Evolutionary conservation across 2,113 vertebrate species (phyloP).

Genomic region (Daubentonia madagascariensis): DNA sequence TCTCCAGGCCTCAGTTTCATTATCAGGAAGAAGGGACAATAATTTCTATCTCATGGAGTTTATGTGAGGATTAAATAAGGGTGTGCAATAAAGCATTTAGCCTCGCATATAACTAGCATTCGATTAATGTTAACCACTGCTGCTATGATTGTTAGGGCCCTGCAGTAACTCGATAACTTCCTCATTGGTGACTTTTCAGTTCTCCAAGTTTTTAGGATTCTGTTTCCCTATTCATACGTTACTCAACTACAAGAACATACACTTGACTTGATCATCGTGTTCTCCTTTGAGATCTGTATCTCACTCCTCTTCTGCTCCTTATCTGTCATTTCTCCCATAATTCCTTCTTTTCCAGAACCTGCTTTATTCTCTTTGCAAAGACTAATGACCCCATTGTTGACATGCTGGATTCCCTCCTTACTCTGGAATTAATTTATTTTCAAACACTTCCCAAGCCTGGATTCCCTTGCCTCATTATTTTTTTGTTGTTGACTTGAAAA

Average conservation of each 20-base stretch:
- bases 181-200: background rate
- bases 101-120: background rate
- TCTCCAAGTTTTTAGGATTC: background rate
- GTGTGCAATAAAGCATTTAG: background rate
- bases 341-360: background rate
- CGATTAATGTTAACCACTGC: background rate
- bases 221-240: background rate
- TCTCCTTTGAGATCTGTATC: background rate
- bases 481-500: background rate
- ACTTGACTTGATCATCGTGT: background rate
- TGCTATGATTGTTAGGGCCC: background rate
- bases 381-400: background rate
- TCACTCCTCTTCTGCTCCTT: background rate
- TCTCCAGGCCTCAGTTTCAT: background rate
- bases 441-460: background rate
- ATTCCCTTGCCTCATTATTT: background rate
- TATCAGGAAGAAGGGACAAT: background rate
- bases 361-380: background rate
- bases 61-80: background rate
- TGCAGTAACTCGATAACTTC: background rate
- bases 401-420: background rate
- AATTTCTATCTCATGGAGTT: background rate
- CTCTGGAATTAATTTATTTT: constrained; percentile 9
- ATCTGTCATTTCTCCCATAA: background rate
- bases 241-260: background rate